Evolutionary conservation across 1,140 invertebrate genomes (phyloP).

Genomic region (Drusus annulatus): DNA sequence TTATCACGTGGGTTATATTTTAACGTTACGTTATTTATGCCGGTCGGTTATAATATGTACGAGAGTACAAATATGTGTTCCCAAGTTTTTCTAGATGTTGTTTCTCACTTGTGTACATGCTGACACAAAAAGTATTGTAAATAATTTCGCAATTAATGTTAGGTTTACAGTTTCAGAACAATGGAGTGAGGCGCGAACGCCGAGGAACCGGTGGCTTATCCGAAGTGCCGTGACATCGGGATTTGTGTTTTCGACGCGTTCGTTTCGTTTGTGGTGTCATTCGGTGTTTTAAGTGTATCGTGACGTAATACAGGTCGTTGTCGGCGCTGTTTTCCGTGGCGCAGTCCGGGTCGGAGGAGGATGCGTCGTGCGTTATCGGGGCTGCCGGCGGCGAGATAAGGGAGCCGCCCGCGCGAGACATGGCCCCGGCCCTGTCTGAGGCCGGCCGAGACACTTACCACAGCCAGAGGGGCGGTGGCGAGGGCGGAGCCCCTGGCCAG

Average conservation of each 20-base stretch:
- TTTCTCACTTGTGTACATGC: not conserved
- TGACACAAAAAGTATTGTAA: conserved; percentile 28
- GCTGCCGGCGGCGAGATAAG: conserved; percentile 64
- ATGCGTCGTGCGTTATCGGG: conserved; percentile 36
- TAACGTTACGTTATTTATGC: conserved; percentile 40
- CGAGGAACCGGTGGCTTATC: conserved; percentile 39
- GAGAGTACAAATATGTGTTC: not conserved
- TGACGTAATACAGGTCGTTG: conserved; percentile 41
- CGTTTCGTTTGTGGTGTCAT: not conserved
- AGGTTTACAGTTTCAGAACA: conserved; percentile 46
- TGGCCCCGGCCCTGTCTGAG: conserved; percentile 73
- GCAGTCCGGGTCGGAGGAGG: conserved; percentile 40
- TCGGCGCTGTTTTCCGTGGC: conserved; percentile 6
- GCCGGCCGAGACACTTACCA: conserved; percentile 61
- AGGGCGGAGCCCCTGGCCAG: conserved; percentile 66
- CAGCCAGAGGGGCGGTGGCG: conserved; percentile 59
- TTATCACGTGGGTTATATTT: conserved; percentile 51
- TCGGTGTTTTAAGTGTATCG: conserved; percentile 11
- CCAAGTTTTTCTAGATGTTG: conserved; percentile 2
- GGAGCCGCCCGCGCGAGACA: conserved; percentile 36
- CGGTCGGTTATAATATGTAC: conserved; percentile 20
- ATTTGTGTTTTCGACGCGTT: conserved; percentile 11
- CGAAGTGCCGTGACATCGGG: not conserved
- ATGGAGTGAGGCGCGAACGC: conserved; percentile 36
- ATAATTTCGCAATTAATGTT: conserved; percentile 35